These are phyloP conservation scores for Porites lutea DNA, from an alignment of 64 coral and sea anemone species.

Conservation along the genomic window DNA sequence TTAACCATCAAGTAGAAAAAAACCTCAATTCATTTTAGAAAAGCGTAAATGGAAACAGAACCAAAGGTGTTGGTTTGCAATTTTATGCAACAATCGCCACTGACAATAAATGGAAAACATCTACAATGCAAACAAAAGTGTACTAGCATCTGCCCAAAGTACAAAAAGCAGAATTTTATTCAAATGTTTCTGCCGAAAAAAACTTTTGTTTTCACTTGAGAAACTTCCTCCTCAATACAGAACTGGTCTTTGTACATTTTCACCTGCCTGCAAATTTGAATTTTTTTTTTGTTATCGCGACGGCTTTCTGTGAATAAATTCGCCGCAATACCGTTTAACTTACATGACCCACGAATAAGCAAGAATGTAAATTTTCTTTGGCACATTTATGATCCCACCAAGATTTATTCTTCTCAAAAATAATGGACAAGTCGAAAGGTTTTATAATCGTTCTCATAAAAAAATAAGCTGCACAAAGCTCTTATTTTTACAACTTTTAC, in stretches of 20 bases:
- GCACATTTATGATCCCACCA: neutral
- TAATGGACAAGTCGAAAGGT: neutral
- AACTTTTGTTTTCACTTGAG: slow-evolving; percentile 22
- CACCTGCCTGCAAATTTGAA: slow-evolving; percentile 1
- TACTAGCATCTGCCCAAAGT: neutral
- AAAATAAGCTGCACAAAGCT: neutral
- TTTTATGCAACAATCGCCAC: neutral
- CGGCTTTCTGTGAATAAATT: slow-evolving; percentile 23
- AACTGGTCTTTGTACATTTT: slow-evolving; percentile 14
- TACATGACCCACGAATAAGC: neutral
- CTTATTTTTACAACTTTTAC: too few species aligned
- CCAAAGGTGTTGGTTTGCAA: neutral
- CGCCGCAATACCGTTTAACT: slow-evolving; percentile 11
- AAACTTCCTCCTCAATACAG: neutral
- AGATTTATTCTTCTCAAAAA: neutral
- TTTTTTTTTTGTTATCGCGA: slow-evolving; percentile 1
- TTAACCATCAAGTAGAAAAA: slow-evolving; percentile 44
- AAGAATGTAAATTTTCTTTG: slow-evolving; percentile 33
- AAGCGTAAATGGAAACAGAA: neutral
- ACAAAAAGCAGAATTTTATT: neutral
- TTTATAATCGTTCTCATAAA: neutral
- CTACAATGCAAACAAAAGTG: neutral
- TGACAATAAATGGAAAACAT: neutral
- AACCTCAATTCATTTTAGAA: neutral
- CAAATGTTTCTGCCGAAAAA: neutral